A percentile compares a stretch with the other conserved stretches of the same genome.
Evolutionary conservation across 2,113 vertebrate species (phyloP).

Genomic region (Damaliscus lunatus): DNA sequence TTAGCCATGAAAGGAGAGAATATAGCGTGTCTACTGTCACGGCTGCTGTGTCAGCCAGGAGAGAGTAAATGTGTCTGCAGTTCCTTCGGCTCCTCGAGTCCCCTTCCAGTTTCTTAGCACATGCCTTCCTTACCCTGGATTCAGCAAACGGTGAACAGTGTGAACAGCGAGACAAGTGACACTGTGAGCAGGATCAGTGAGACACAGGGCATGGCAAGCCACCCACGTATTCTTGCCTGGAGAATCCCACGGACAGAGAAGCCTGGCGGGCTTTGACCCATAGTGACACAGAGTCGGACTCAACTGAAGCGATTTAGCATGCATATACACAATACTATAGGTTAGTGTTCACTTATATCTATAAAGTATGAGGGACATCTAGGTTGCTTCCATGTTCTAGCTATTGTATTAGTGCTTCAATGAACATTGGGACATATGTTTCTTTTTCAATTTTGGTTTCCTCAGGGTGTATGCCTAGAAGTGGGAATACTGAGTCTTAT

Average conservation of each 20-base stretch:
- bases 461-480: neutral
- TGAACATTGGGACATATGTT: neutral
- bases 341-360: neutral
- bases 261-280: neutral
- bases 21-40: neutral
- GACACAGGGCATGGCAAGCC: neutral
- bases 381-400: neutral
- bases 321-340: neutral
- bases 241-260: neutral
- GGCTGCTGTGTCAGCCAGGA: neutral
- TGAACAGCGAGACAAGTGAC: neutral
- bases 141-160: neutral
- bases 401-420: accelerated
- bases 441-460: neutral
- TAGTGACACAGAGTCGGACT: neutral
- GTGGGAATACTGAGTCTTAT: neutral
- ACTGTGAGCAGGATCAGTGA: neutral
- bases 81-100: accelerated
- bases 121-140: neutral
- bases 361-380: neutral
- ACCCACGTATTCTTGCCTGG: neutral
- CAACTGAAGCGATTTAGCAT: neutral
- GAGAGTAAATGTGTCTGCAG: neutral
- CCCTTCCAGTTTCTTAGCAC: neutral
- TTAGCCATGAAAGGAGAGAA: neutral